These are phyloP conservation scores for Azorinus chamasolen DNA, from an alignment of 2,888 invertebrate genomes.

Conservation along the genomic window DNA sequence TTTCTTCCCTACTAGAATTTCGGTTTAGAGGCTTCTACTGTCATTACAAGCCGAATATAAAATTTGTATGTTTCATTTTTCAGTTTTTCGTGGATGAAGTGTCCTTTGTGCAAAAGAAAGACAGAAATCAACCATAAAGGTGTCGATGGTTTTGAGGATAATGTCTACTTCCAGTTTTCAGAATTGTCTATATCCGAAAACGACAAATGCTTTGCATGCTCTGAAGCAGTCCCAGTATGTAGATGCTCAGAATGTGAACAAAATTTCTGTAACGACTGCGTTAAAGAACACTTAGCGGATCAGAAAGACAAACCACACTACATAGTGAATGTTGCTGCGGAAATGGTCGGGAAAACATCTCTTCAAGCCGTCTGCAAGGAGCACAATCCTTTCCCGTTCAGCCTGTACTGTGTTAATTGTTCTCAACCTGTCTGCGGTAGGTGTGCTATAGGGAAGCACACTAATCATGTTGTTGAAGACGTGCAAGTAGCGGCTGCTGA, in stretches of 20 bases:
- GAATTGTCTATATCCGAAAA: conserved; percentile 48
- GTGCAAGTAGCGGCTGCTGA: conserved; percentile 37
- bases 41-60: too few species aligned
- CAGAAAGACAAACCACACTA: conserved; percentile 30
- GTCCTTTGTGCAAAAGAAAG: conserved; percentile 38
- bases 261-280: conserved; percentile 47
- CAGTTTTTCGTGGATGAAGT: conserved; percentile 45
- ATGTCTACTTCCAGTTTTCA: conserved; percentile 46
- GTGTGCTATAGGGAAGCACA: conserved; percentile 47
- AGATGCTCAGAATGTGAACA: conserved; percentile 45
- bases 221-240: conserved; percentile 11
- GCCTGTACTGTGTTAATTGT: conserved; percentile 52
- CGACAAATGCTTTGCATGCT: conserved; percentile 38
- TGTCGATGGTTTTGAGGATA: conserved; percentile 44
- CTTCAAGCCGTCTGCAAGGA: conserved; percentile 28
- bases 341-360: conserved; percentile 39
- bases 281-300: conserved; percentile 25
- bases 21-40: too few species aligned
- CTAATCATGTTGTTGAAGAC: conserved; percentile 53
- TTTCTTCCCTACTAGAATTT: too few species aligned
- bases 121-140: conserved; percentile 29
- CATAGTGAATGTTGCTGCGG: conserved; percentile 38
- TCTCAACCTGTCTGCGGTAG: conserved; percentile 57
- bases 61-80: conserved; percentile 6
- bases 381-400: conserved; percentile 54